Evolutionary conservation across 2,113 vertebrate genomes (phyloP).

Genomic region (Helogale parvula): DNA sequence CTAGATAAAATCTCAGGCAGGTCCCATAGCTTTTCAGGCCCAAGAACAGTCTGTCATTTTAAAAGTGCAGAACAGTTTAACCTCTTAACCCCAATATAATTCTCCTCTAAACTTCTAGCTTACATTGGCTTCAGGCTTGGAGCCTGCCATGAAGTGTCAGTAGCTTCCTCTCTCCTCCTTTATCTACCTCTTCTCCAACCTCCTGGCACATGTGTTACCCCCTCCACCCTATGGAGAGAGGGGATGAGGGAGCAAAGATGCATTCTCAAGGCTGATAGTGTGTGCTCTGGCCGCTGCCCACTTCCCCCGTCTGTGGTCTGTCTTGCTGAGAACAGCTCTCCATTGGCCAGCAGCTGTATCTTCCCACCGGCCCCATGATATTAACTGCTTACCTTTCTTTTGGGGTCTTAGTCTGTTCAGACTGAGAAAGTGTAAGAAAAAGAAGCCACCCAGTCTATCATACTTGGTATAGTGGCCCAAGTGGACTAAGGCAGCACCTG

Average conservation of each 20-base stretch:
- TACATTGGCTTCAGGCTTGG: neutral
- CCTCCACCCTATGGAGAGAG: neutral
- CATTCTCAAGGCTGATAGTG: neutral
- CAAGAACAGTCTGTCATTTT: neutral
- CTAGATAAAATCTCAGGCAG: constrained; percentile 4
- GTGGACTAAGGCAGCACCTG: neutral
- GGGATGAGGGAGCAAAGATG: neutral
- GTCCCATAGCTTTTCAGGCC: neutral
- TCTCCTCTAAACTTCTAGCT: neutral
- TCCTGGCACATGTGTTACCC: neutral
- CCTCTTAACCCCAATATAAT: neutral
- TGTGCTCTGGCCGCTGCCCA: neutral
- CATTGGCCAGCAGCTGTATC: neutral
- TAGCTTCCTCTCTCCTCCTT: neutral
- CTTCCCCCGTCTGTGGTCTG: fast-evolving
- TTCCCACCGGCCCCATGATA: neutral
- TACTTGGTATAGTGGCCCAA: neutral
- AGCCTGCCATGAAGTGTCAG: neutral
- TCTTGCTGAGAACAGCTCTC: neutral
- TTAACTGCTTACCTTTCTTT: neutral
- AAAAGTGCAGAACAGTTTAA: neutral
- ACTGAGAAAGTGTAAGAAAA: neutral
- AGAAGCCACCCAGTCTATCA: neutral
- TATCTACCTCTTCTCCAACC: neutral
- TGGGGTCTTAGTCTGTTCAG: neutral